A percentile compares a stretch with the other conserved stretches of the same genome.
Conservation (phyloP, 2,797 vertebrate genomes). For the Myiotriccus ornatus region DNA sequence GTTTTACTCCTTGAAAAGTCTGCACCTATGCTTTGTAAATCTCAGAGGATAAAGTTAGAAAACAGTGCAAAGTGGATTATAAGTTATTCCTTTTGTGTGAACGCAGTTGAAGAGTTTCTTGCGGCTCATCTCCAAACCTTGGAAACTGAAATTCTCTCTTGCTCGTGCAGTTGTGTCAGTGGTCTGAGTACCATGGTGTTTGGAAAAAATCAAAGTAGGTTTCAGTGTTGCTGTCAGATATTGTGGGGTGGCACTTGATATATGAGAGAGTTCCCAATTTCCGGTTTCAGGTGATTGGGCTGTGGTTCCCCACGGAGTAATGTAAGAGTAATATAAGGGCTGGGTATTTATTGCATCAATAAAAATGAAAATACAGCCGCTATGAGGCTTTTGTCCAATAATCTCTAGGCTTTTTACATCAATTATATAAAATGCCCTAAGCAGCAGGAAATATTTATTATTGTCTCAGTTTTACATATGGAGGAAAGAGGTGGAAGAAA, state of each 20-base stretch:
- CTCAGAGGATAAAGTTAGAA: not conserved
- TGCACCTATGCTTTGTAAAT: not conserved
- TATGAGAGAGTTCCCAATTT: constrained; percentile 19
- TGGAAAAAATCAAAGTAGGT: not conserved
- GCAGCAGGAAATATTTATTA: not conserved
- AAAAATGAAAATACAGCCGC: not conserved
- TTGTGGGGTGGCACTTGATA: not conserved
- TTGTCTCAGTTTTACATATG: not conserved
- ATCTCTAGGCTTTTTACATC: not conserved
- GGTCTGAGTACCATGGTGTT: not conserved
- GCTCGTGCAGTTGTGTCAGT: not conserved
- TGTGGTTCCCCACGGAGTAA: not conserved
- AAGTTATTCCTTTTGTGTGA: not conserved
- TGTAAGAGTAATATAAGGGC: not conserved
- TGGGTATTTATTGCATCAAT: constrained; percentile 21
- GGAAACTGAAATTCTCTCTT: not conserved
- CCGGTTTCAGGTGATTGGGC: not conserved
- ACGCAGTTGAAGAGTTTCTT: not conserved
- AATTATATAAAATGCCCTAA: not conserved
- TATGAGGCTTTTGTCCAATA: not conserved
- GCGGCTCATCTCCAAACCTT: not conserved
- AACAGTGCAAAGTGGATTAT: not conserved
- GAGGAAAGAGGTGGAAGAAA: not conserved
- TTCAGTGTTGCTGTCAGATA: not conserved
- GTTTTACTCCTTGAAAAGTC: not conserved